Evolutionary conservation across 53 echinoderm and acorn worm genomes (phyloP).

Genomic region (Apostichopus leukothele): DNA sequence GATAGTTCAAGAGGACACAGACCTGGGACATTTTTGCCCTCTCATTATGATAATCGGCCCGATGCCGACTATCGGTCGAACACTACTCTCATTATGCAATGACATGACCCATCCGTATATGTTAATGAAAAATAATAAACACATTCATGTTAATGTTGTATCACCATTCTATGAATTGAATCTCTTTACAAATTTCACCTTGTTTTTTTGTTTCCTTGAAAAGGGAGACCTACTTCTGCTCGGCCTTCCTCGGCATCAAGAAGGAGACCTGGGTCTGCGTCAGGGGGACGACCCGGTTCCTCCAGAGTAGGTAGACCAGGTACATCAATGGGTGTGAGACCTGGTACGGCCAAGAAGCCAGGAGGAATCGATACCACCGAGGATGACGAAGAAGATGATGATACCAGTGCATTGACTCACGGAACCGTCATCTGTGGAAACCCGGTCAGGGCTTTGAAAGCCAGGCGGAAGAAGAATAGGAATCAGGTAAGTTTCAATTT

Average conservation of each 20-base stretch:
- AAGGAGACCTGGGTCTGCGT: constrained; percentile 61
- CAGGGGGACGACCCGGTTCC: constrained; percentile 60
- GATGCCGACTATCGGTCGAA: no score
- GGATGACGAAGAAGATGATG: constrained; percentile 61
- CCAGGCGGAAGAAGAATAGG: constrained; percentile 60
- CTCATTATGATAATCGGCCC: no score
- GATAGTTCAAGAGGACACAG: no score
- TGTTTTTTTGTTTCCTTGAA: background rate
- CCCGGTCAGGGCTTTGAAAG: constrained; percentile 82
- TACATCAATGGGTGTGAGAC: constrained; percentile 64
- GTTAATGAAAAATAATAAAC: no score
- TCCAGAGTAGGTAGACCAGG: constrained; percentile 64
- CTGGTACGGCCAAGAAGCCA: constrained; percentile 69
- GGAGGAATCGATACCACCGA: background rate
- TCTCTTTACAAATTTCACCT: no score
- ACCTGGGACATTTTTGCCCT: no score
- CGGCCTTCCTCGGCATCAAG: constrained; percentile 72
- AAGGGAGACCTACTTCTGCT: constrained; percentile 46
- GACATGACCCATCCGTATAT: no score
- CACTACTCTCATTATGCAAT: no score
- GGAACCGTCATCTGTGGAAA: constrained; percentile 91
- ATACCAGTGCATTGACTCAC: constrained; percentile 84
- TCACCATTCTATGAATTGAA: no score
- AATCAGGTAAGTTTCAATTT: constrained; percentile 7
- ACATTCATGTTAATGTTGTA: no score